phyloP scores from a whole-genome alignment of 2,888 invertebrate species.

The Drosophila robusta region DNA sequence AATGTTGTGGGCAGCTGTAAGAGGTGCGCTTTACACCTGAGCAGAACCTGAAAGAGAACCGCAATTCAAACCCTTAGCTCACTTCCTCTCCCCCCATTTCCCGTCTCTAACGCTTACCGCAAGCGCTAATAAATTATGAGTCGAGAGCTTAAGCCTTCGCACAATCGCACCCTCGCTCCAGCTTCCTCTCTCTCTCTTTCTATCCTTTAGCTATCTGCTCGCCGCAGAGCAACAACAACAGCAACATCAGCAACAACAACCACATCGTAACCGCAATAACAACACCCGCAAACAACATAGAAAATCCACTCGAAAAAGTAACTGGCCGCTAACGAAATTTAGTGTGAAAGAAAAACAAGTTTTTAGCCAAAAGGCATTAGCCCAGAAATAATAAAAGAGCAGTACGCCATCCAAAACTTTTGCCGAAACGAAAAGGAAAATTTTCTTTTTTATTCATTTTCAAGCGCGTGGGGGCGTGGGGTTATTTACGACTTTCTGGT shows the following conservation, averaged over 20 bases:
- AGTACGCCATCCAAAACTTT: constrained; percentile 19
- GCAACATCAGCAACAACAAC: constrained; percentile 7
- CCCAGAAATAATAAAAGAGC: constrained; percentile 60
- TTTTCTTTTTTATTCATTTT: constrained; percentile 39
- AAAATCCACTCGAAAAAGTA: constrained; percentile 66
- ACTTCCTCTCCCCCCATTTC: background rate
- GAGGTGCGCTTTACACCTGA: constrained; percentile 51
- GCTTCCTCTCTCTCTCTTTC: constrained; percentile 3
- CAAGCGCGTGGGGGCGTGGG: constrained; percentile 16
- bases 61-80: constrained; percentile 17
- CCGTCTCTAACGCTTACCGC: constrained; percentile 46
- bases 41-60: constrained; percentile 38
- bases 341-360: constrained; percentile 74
- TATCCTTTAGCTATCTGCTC: constrained; percentile 30
- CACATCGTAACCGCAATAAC: constrained; percentile 62
- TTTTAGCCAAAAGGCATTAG: constrained; percentile 70
- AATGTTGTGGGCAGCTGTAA: constrained; percentile 36
- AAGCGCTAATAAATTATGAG: constrained; percentile 77
- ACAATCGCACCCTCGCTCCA: constrained; percentile 6
- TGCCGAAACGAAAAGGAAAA: constrained; percentile 61
- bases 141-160: constrained; percentile 68
- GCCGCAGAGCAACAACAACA: constrained; percentile 16
- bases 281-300: constrained; percentile 74
- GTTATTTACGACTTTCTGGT: constrained; percentile 84
- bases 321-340: constrained; percentile 77